Conservation (phyloP, 2,113 vertebrate genomes). For the Sorex araneus region DNA sequence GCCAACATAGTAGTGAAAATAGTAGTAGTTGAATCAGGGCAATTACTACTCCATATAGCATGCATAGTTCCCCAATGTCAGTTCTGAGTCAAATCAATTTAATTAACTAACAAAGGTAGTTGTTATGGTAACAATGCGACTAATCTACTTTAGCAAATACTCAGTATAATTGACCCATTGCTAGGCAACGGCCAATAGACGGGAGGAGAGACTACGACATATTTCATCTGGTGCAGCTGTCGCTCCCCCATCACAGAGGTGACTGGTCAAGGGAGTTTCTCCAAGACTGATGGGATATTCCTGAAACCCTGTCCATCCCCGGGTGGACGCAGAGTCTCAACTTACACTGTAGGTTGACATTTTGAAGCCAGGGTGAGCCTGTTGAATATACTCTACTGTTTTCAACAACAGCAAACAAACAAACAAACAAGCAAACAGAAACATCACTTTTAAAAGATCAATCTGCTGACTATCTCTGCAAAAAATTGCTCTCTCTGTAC, state of each 20-base stretch:
- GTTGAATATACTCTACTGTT: too few relatives aligned
- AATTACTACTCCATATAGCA: conserved; percentile 86
- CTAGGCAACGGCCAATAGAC: conserved; percentile 95
- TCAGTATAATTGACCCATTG: conserved; percentile 94
- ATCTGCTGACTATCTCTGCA: not conserved
- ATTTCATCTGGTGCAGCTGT: conserved; percentile 92
- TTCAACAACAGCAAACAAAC: too few relatives aligned
- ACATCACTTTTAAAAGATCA: too few relatives aligned
- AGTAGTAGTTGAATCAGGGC: conserved; percentile 81
- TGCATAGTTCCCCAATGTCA: conserved; percentile 89
- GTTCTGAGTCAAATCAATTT: conserved; percentile 95
- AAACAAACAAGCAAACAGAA: too few relatives aligned
- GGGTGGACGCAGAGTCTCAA: not conserved
- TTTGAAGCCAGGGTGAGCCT: too few relatives aligned
- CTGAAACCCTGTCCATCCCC: conserved; percentile 56
- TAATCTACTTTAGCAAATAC: conserved; percentile 97
- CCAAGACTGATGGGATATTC: conserved; percentile 67
- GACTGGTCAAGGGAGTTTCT: conserved; percentile 85
- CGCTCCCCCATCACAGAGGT: conserved; percentile 88
- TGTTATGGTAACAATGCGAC: conserved; percentile 96
- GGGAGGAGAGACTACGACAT: conserved; percentile 91
- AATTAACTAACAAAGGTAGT: conserved; percentile 99
- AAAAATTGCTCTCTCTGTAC: conserved; percentile 54
- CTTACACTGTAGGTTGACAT: not conserved
- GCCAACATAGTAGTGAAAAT: conserved; percentile 63